phyloP scores from a whole-genome alignment of 1,140 invertebrate genomes.

The Rhopalosiphum maidis region DNA sequence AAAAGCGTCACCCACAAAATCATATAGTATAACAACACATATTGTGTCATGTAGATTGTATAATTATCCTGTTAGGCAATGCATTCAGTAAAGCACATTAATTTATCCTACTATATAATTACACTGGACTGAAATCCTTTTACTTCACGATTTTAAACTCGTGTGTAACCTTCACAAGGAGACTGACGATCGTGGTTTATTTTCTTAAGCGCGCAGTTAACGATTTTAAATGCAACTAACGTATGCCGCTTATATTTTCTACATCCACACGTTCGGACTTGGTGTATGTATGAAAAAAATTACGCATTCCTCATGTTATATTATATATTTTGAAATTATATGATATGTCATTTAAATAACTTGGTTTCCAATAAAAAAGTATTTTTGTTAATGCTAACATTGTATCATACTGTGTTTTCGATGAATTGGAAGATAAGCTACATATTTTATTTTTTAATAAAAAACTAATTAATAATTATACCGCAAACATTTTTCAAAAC shows the following conservation, averaged over 20 bases:
- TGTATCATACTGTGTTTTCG: background rate
- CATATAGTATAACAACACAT: background rate
- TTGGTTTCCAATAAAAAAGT: background rate
- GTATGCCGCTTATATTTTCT: background rate
- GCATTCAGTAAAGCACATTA: background rate
- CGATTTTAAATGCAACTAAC: background rate
- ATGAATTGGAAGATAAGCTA: background rate
- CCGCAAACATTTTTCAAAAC: background rate
- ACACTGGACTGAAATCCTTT: slow-evolving; percentile 7
- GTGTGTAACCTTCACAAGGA: slow-evolving; percentile 39
- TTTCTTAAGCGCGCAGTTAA: slow-evolving; percentile 20
- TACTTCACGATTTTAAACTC: slow-evolving; percentile 24
- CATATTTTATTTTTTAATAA: background rate
- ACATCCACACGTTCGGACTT: background rate
- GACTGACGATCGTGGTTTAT: background rate
- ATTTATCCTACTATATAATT: background rate
- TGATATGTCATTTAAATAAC: background rate
- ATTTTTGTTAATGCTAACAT: background rate
- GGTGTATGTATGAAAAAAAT: background rate
- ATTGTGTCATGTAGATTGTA: background rate
- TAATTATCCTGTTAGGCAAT: background rate
- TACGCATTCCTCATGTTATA: background rate
- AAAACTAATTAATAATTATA: background rate
- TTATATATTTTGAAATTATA: background rate
- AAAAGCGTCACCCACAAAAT: background rate